Evolutionary conservation across 2,888 invertebrate genomes (phyloP), one percentile per base, ranked within the genome.

Genomic region (Clostera curtula): DNA sequence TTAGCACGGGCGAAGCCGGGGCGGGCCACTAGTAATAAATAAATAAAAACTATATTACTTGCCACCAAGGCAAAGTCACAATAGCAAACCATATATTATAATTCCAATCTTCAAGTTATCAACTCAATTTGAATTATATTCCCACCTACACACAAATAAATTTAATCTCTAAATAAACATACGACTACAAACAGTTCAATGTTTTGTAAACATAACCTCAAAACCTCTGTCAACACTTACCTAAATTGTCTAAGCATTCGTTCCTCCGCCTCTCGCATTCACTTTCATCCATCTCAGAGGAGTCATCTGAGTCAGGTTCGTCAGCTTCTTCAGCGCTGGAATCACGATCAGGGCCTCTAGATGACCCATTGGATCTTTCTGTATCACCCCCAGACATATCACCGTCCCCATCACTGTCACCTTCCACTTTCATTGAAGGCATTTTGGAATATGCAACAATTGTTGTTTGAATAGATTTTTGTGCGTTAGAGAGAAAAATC

Each of bases 261-360:
- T 87, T 90, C 40, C 95, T 85, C 27, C 95, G 85, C 32, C 90
- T 87, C 60, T 96, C 96, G 51, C 95, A 96, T 75, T 96, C 96
- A 43, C 89, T 92, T 64, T 95, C 96, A 68, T 97, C 96, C 91
- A 97, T 91, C 76, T 97, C 97, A 29, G 90, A 90, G 33, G 92
- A 92, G 66, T 93, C 93, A 75, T 93, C 93, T 8, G 93, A 92
- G 49, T 93, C 93, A n/a, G 89, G 90, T 53, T 92, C 92, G 51
- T 93, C 91, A 29, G 88, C 91, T 49, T 90, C 91, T 53, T 92
- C 92, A 38, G 91, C 90, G 43, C 92, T 91, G 47, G 92, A 92
- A 49, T 88, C 89, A 10, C 85, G 75, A 33, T 88, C 88, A 16
- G 88, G 89, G 29, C 89, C 89, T 34, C 87, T 84, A 27, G 90